Evolutionary conservation across 2,888 invertebrate genomes (phyloP), one percentile per base, ranked within the genome.

Genomic region (Pseudanteris insignis): DNA sequence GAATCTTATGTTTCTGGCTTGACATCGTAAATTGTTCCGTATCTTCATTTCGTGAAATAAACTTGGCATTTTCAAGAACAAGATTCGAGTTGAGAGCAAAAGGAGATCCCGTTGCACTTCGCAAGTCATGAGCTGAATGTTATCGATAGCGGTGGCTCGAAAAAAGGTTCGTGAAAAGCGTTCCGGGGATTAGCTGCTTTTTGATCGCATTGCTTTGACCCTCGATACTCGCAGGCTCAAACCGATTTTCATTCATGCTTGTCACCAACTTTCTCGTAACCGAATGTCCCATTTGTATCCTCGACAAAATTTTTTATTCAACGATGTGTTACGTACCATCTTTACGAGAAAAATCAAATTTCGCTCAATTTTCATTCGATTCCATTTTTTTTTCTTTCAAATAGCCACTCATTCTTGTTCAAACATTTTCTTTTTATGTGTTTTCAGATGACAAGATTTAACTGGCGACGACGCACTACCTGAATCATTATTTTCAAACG

Each of bases 211-310:
- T 48, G 44, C 65, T 58, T 57, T 29, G 55, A 55, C 44, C 48
- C 43, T 47, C 41, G 41, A 44, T 51, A 30, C 34, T 34, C 18
- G 34, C 47, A 40, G 38, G 63, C 48, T 55, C 53, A 15, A 38
- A 36, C 54, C 61, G 63, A 65, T 68, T 67, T 68, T 66, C 62
- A 34, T 54, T 61, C 48, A 64, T 63, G 61, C 67, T 72, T 71
- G 68, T 71, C 67, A 63, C 40, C 41, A 26, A 43, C 50, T 63
- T 54, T 60, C 64, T 60, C 66, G 50, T 44, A 33, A 34, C 14
- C 46, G 48, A 64, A 67, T 63, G 66, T 64, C 61, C 44, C 53
- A 63, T 67, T 57, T 63, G 58, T 62, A 44, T 46, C 51, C 40
- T 46, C 46, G 34, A 37, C 32, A 47, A 6, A 18, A 18, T 18